phyloP scores from a whole-genome alignment of 2,888 invertebrate species.

The Labia minor region DNA sequence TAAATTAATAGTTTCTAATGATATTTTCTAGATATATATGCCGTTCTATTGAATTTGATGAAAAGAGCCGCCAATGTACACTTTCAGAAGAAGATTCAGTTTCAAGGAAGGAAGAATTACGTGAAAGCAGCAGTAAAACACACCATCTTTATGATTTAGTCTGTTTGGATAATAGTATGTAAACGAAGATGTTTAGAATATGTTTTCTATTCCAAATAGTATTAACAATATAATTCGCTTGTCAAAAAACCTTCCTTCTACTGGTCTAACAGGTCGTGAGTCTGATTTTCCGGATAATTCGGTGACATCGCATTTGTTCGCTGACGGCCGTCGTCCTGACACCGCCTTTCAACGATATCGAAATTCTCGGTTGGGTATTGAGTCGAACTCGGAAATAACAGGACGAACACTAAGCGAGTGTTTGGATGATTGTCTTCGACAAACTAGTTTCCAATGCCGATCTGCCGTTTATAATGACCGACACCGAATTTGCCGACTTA shows the following conservation, averaged over 20 bases:
- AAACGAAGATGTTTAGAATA: too few species aligned
- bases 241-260: background rate
- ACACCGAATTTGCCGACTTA: constrained; percentile 70
- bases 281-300: constrained; percentile 83
- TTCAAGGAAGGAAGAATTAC: constrained; percentile 78
- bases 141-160: constrained; percentile 83
- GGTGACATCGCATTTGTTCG: constrained; percentile 71
- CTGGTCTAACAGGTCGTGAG: constrained; percentile 54
- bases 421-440: constrained; percentile 76
- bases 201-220: background rate
- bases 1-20: too few species aligned
- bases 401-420: constrained; percentile 81
- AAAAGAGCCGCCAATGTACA: constrained; percentile 75
- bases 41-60: constrained; percentile 80
- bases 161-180: constrained; percentile 82
- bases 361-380: constrained; percentile 74
- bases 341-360: constrained; percentile 82
- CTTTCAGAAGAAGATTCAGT: constrained; percentile 84
- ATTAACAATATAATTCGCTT: background rate
- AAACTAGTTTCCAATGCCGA: constrained; percentile 81
- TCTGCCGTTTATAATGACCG: constrained; percentile 82
- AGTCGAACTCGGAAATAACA: constrained; percentile 81
- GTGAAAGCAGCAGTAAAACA: constrained; percentile 70
- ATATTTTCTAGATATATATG: constrained; percentile 58
- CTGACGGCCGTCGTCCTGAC: constrained; percentile 69